Evolutionary conservation across 2,888 invertebrate species (phyloP).

Genomic region (Adineta ricciae): DNA sequence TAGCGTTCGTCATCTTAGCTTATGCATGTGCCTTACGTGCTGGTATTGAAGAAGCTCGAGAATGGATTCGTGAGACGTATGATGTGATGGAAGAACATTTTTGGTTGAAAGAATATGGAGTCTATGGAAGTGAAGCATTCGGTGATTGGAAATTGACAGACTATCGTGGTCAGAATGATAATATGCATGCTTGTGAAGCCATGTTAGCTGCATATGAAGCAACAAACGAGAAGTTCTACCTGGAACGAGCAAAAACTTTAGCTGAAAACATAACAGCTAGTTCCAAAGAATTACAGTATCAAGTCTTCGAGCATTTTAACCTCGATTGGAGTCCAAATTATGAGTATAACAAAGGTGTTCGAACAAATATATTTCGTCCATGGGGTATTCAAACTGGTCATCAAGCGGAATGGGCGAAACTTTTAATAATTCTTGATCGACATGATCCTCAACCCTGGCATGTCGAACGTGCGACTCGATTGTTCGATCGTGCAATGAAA

Average conservation of each 20-base stretch:
- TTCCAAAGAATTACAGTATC: not conserved
- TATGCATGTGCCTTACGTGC: not conserved
- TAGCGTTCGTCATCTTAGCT: not conserved
- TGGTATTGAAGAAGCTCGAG: constrained; percentile 4
- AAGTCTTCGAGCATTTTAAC: not conserved
- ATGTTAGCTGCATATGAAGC: constrained; percentile 15
- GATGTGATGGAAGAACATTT: constrained; percentile 9
- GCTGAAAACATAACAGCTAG: not conserved
- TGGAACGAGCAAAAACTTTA: constrained; percentile 15
- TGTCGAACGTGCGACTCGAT: not conserved
- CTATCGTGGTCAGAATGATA: constrained; percentile 18
- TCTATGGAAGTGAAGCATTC: not conserved
- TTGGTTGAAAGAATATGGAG: not conserved
- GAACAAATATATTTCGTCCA: constrained; percentile 21
- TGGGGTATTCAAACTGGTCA: constrained; percentile 19
- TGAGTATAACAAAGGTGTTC: constrained; percentile 11
- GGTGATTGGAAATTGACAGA: not conserved
- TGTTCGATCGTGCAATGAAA: constrained; percentile 22
- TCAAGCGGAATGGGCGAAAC: not conserved
- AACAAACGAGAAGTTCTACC: not conserved
- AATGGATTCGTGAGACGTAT: constrained; percentile 10
- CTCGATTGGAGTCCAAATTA: not conserved
- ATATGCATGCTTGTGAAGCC: constrained; percentile 13
- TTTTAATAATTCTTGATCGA: constrained; percentile 9
- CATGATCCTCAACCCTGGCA: not conserved